Evolutionary conservation across 30 jellyfish, hydroid and myxozoan genomes (phyloP).

Genomic region (Rhopilema esculentum): DNA sequence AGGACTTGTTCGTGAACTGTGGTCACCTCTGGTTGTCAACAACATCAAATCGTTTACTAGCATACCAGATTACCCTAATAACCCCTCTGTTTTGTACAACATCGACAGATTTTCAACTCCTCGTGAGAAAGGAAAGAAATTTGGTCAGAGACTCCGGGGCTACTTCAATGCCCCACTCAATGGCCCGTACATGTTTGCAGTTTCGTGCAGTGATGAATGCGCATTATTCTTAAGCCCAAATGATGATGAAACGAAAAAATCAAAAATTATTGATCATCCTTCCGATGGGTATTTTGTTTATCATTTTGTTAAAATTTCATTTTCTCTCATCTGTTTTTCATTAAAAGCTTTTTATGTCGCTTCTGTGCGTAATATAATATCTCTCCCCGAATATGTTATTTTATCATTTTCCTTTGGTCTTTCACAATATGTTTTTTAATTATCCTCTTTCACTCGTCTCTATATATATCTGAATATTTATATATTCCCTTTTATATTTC

Average conservation of each 20-base stretch:
- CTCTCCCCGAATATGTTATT: no score
- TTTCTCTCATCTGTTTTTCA: not conserved
- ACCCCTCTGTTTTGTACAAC: constrained; percentile 58
- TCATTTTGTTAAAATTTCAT: not conserved
- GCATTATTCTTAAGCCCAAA: constrained; percentile 76
- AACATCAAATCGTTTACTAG: constrained; percentile 70
- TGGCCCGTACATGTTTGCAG: constrained; percentile 95
- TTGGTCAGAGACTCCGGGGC: constrained; percentile 91
- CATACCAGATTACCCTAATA: constrained; percentile 68
- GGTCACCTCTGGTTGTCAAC: constrained; percentile 78
- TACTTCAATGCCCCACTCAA: constrained; percentile 89
- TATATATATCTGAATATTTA: no score
- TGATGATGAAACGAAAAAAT: constrained; percentile 85
- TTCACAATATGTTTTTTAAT: no score
- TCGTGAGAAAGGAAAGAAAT: constrained; percentile 76
- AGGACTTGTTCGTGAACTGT: constrained; percentile 86
- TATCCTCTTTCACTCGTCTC: no score
- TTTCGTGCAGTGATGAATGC: constrained; percentile 96
- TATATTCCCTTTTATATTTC: no score
- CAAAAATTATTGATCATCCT: constrained; percentile 73
- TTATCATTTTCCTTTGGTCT: no score
- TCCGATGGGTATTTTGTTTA: constrained; percentile 80
- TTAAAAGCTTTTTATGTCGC: not conserved
- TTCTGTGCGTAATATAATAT: no score
- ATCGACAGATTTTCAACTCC: constrained; percentile 92